phyloP scores from a whole-genome alignment of 1,140 invertebrate species.

The Hesperophylax magnus region DNA sequence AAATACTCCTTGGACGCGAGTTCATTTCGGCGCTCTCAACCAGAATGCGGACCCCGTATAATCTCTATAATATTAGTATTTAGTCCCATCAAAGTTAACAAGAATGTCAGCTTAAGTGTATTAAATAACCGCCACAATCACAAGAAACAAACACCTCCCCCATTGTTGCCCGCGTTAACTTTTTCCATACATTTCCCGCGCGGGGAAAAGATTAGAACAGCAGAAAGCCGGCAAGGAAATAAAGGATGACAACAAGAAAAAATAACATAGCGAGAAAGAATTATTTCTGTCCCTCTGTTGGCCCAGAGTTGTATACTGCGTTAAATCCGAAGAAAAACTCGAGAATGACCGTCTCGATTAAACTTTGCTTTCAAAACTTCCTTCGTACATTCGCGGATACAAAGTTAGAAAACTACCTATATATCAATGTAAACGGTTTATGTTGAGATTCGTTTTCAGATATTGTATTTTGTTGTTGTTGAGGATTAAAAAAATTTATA shows the following conservation, averaged over 20 bases:
- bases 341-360: slow-evolving; percentile 52
- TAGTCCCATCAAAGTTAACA: slow-evolving; percentile 2
- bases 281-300: slow-evolving; percentile 45
- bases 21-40: too few relatives aligned
- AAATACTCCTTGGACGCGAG: too few relatives aligned
- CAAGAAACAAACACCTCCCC: slow-evolving; percentile 19
- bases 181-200: slow-evolving; percentile 35
- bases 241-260: slow-evolving; percentile 29
- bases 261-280: slow-evolving; percentile 37
- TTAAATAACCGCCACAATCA: slow-evolving; percentile 33
- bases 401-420: slow-evolving; percentile 6
- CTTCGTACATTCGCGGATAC: slow-evolving; percentile 13
- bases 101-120: slow-evolving; percentile 2
- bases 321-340: slow-evolving; percentile 40
- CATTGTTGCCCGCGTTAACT: slow-evolving; percentile 31
- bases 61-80: not conserved
- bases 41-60: too few relatives aligned
- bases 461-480: too few relatives aligned
- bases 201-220: slow-evolving; percentile 42
- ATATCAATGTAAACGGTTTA: slow-evolving; percentile 25
- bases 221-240: slow-evolving; percentile 26
- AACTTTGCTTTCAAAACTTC: slow-evolving; percentile 45
- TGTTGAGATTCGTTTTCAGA: slow-evolving; percentile 5
- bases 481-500: too few relatives aligned
- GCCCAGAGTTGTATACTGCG: slow-evolving; percentile 22